phyloP scores from a whole-genome alignment of 2,113 vertebrate species.

The Eulemur rufifrons region DNA sequence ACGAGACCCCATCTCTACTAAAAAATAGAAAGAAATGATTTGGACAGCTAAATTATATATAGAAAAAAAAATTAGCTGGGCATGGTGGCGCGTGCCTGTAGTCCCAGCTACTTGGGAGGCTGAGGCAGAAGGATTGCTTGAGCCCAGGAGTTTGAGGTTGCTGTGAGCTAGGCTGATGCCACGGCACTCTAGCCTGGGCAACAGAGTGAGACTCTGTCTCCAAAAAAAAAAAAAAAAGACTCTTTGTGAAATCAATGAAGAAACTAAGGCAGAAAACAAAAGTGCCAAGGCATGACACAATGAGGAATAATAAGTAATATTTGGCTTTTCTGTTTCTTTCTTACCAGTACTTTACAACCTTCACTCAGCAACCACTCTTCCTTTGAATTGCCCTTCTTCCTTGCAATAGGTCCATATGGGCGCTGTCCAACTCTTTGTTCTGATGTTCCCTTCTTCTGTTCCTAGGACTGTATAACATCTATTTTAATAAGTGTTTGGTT shows the following conservation, averaged over 20 bases:
- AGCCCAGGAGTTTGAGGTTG: too few relatives aligned
- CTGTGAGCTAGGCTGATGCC: too few relatives aligned
- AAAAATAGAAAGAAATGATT: too few relatives aligned
- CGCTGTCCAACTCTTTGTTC: background rate
- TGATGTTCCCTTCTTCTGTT: background rate
- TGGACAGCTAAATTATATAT: too few relatives aligned
- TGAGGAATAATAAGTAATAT: background rate
- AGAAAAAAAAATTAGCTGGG: too few relatives aligned
- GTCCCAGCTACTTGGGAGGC: too few relatives aligned
- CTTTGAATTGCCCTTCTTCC: background rate
- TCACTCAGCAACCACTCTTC: background rate
- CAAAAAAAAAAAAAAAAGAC: background rate
- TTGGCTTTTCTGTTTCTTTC: background rate
- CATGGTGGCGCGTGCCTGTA: too few relatives aligned
- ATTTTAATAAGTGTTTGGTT: background rate
- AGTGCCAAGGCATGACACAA: background rate
- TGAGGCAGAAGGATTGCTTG: too few relatives aligned
- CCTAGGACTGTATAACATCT: background rate
- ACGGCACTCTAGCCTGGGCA: too few relatives aligned
- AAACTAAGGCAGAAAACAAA: background rate
- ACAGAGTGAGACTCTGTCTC: too few relatives aligned
- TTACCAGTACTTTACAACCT: background rate
- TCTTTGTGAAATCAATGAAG: background rate
- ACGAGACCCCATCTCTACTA: too few relatives aligned
- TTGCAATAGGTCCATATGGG: background rate